Evolutionary conservation across 2,888 invertebrate genomes (phyloP).

Genomic region (Cloeon dipterum): DNA sequence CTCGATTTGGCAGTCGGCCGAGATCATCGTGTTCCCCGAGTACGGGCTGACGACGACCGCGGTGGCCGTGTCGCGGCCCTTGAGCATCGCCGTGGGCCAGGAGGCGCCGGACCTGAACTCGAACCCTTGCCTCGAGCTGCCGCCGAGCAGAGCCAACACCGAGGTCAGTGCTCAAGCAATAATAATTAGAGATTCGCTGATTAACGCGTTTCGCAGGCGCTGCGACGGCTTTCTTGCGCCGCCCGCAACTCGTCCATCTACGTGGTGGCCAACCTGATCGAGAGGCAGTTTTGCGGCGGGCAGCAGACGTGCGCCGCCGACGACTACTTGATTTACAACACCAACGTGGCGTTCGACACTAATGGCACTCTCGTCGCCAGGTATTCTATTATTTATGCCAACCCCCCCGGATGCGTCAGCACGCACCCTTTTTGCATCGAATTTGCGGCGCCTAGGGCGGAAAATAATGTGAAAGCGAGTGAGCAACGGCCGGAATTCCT

Average conservation of each 20-base stretch:
- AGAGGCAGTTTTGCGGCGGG: slow-evolving; percentile 19
- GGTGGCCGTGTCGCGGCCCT: slow-evolving; percentile 17
- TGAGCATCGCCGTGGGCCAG: slow-evolving; percentile 15
- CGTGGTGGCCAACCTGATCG: slow-evolving; percentile 44
- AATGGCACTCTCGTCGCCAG: slow-evolving; percentile 43
- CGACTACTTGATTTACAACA: slow-evolving; percentile 36
- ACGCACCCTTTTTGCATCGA: too few species aligned
- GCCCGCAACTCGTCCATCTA: slow-evolving; percentile 33
- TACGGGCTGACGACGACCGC: slow-evolving; percentile 19
- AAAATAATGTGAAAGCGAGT: too few species aligned
- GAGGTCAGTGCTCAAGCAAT: background rate
- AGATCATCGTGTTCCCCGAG: slow-evolving; percentile 64
- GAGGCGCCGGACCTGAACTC: slow-evolving; percentile 10
- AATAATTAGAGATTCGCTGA: background rate
- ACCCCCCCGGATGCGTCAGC: too few species aligned
- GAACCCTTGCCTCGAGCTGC: background rate
- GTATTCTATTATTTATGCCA: too few species aligned
- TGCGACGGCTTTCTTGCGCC: slow-evolving; percentile 33
- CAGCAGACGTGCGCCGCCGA: slow-evolving; percentile 27
- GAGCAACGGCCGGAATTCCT: too few species aligned
- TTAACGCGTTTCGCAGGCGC: slow-evolving; percentile 18
- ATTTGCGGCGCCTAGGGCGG: too few species aligned
- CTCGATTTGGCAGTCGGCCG: slow-evolving; percentile 36
- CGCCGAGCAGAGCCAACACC: background rate
- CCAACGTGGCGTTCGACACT: slow-evolving; percentile 54